phyloP scores from a whole-genome alignment of 2,888 invertebrate genomes.

The Enoplolaimus lenunculus region DNA sequence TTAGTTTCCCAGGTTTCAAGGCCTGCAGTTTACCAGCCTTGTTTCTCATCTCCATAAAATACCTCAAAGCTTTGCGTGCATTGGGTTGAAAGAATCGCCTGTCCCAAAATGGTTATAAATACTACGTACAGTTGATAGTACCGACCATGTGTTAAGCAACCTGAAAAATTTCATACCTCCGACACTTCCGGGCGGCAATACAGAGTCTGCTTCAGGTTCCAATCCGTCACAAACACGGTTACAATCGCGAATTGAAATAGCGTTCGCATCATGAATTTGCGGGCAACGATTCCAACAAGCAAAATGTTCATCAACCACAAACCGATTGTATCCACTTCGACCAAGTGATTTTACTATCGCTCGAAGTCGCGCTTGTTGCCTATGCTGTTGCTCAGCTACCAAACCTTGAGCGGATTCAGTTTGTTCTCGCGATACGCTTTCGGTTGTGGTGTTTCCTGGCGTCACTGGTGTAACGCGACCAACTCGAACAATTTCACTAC shows the following conservation, averaged over 20 bases:
- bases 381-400: too few species aligned
- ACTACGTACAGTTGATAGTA: too few species aligned
- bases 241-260: background rate
- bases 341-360: background rate
- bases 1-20: too few species aligned
- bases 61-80: too few species aligned
- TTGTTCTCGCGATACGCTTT: background rate
- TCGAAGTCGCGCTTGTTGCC: too few species aligned
- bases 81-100: too few species aligned
- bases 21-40: too few species aligned
- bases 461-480: slow-evolving; percentile 2
- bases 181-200: background rate
- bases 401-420: background rate
- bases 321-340: background rate
- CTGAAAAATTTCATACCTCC: background rate
- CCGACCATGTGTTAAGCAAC: too few species aligned
- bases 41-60: too few species aligned
- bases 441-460: background rate
- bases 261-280: background rate
- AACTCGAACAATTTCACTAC: slow-evolving; percentile 21
- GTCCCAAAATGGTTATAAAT: too few species aligned
- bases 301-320: background rate
- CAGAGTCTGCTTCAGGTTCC: background rate
- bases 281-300: background rate
- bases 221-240: background rate